Base-by-base conservation (phyloP, 2,888 invertebrate species). In the Halocaridina rubra region DNA sequence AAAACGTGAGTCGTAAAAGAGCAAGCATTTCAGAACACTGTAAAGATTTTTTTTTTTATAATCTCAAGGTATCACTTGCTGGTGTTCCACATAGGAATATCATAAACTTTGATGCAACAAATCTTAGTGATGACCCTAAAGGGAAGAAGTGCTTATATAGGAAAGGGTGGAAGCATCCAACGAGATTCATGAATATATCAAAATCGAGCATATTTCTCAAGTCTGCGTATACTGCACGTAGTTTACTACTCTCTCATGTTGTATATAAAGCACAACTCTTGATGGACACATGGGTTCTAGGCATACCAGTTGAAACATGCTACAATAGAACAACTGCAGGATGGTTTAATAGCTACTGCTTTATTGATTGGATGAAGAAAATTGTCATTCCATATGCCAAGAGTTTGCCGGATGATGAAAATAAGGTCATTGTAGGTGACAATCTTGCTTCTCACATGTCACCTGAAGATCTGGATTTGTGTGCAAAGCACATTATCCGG, bases 201-300 rank as follows among this genome's bases (percentile, higher is more conserved):
- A n/a, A n/a, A n/a, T n/a, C n/a, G n/a, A n/a, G n/a, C n/a, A n/a
- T n/a, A n/a, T n/a, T n/a, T n/a, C n/a, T n/a, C n/a, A n/a, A n/a
- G n/a, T n/a, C n/a, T n/a, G n/a, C n/a, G n/a, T n/a, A n/a, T 61
- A 91, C 91, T 10, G 89, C 86, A 78, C 91, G 91, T 5, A 84
- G 88, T 61, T 27, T 90, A 2, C 87, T 91, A 32, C 91, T 91
- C 4, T 89, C 89, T 29, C 92, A 91, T 88, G 90, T 91, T 4
- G 90, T 91, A 0, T 91, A 91, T 88, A 92, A 91, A 89, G 89
- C 91, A 0, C 88, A 89, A 80, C 79, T 91, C 82, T 59, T 91
- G n/a, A 91, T 90, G 88, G 86, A 89, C 61, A 89, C 90, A 8
- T 92, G 92, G 91, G 90, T 89, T 5, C 88, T 89, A 86, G 90